phyloP scores from a whole-genome alignment of 2,888 invertebrate species.

The Eristalis arbustorum region DNA sequence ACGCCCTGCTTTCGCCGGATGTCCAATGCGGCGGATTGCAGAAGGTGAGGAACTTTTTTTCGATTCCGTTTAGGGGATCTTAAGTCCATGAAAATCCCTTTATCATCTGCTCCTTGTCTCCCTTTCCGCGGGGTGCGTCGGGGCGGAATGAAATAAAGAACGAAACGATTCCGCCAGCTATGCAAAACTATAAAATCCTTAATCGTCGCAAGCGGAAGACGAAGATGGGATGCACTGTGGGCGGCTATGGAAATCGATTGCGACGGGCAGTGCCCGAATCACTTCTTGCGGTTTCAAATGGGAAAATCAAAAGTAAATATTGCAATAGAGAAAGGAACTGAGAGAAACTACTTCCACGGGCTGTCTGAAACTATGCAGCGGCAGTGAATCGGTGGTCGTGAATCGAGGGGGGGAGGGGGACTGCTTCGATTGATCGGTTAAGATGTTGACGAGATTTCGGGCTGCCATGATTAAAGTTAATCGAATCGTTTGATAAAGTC shows the following conservation, averaged over 20 bases:
- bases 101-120: conserved; percentile 48
- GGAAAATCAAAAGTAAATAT: background rate
- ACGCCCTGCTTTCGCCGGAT: background rate
- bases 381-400: too few relatives aligned
- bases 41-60: conserved; percentile 59
- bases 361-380: too few relatives aligned
- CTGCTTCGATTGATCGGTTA: too few relatives aligned
- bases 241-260: background rate
- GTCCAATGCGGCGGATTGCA: conserved; percentile 19
- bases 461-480: too few relatives aligned
- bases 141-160: background rate
- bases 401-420: too few relatives aligned
- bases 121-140: background rate
- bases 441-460: too few relatives aligned
- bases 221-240: conserved; percentile 3
- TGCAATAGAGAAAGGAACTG: background rate
- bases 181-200: conserved; percentile 52
- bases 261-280: background rate
- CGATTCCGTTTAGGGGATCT: conserved; percentile 51
- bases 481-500: too few relatives aligned
- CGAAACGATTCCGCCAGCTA: conserved; percentile 39
- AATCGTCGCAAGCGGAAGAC: conserved; percentile 32
- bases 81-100: conserved; percentile 66
- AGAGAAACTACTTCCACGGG: too few relatives aligned
- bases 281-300: background rate